Conservation (phyloP, 2,797 vertebrate species). For the Parambassis ranga region DNA sequence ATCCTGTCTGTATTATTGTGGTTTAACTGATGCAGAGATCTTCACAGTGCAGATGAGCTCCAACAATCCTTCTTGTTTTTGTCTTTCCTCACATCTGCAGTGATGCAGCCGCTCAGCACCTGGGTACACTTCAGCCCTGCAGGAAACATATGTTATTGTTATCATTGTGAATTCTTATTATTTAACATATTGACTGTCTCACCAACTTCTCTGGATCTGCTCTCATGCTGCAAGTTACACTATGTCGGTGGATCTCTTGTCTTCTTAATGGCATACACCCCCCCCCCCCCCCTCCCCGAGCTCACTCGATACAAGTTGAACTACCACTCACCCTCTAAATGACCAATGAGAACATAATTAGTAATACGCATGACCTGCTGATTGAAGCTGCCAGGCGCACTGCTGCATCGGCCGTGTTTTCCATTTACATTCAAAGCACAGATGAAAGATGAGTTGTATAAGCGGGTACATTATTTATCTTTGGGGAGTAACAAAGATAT, state of each 20-base stretch:
- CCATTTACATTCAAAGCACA: slow-evolving; percentile 36
- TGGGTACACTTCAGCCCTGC: slow-evolving; percentile 33
- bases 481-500: slow-evolving; percentile 50
- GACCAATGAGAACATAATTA: slow-evolving; percentile 63
- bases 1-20: not conserved
- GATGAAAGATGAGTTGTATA: slow-evolving; percentile 56
- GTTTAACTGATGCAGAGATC: not conserved
- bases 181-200: slow-evolving; percentile 9
- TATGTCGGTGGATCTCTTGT: slow-evolving; percentile 40
- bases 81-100: slow-evolving; percentile 40
- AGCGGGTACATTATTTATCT: slow-evolving; percentile 64
- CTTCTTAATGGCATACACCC: slow-evolving; percentile 47
- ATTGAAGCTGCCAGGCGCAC: slow-evolving; percentile 49
- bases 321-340: slow-evolving; percentile 56
- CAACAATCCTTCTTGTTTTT: slow-evolving; percentile 15
- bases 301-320: slow-evolving; percentile 63
- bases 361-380: slow-evolving; percentile 36
- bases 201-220: not conserved
- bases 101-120: slow-evolving; percentile 47
- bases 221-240: slow-evolving; percentile 32
- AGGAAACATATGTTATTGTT: slow-evolving; percentile 21
- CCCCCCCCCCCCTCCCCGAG: slow-evolving; percentile 33
- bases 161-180: slow-evolving; percentile 2
- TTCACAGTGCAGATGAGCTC: not conserved
- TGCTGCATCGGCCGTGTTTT: slow-evolving; percentile 15